phyloP scores from a whole-genome alignment of 2,888 invertebrate species.

The Xiphydria camelus region DNA sequence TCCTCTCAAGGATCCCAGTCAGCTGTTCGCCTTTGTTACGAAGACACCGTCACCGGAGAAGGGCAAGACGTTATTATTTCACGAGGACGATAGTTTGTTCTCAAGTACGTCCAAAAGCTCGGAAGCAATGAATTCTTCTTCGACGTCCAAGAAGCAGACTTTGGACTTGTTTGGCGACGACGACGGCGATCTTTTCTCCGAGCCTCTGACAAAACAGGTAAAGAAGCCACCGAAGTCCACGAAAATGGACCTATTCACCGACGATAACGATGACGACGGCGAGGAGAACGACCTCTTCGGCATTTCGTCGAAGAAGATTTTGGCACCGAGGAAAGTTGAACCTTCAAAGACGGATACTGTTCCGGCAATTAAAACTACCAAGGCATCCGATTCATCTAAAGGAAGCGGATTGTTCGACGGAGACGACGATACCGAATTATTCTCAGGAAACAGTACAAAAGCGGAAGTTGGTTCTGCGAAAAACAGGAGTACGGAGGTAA shows the following conservation, averaged over 20 bases:
- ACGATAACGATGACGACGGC: conserved; percentile 36
- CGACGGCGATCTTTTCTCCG: conserved; percentile 46
- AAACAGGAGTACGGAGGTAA: conserved; percentile 9
- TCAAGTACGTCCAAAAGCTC: conserved; percentile 28
- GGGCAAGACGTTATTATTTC: conserved; percentile 37
- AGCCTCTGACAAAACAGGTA: conserved; percentile 30
- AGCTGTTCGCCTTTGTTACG: conserved; percentile 53
- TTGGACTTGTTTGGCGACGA: conserved; percentile 45
- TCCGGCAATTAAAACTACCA: conserved; percentile 13
- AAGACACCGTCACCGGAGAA: conserved; percentile 55
- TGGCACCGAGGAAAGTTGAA: conserved; percentile 2
- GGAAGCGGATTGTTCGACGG: conserved; percentile 29
- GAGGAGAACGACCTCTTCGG: conserved; percentile 36
- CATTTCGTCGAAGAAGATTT: conserved; percentile 13
- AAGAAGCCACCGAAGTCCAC: conserved; percentile 39
- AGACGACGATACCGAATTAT: conserved; percentile 24
- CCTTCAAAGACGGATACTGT: background rate
- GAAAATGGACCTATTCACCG: conserved; percentile 43
- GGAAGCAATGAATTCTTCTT: background rate
- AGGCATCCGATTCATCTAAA: conserved; percentile 19
- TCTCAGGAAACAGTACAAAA: conserved; percentile 20
- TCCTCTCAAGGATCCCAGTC: conserved; percentile 51
- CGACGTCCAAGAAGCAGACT: conserved; percentile 23
- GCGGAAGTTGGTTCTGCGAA: conserved; percentile 24
- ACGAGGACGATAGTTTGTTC: conserved; percentile 50